phyloP scores from a whole-genome alignment of 2,113 vertebrate genomes.

The Corapipo altera region DNA sequence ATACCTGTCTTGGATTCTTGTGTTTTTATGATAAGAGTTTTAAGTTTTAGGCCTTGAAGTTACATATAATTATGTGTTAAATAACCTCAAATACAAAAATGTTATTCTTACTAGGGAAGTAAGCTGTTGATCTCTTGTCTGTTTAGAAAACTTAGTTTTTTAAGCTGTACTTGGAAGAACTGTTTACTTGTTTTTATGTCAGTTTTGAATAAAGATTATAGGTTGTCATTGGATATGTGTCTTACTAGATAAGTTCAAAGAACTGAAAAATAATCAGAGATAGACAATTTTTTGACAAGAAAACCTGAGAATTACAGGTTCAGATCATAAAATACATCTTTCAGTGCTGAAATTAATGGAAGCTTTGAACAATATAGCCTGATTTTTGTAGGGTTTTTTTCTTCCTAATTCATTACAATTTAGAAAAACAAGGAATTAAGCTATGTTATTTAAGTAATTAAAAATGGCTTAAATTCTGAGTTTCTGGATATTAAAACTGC shows the following conservation, averaged over 20 bases:
- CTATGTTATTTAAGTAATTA: neutral
- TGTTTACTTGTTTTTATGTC: neutral
- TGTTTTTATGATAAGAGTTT: neutral
- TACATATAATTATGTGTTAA: neutral
- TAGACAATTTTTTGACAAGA: neutral
- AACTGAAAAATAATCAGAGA: neutral
- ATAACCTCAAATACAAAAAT: neutral
- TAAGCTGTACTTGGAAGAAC: neutral
- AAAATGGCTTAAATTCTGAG: neutral
- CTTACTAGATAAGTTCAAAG: neutral
- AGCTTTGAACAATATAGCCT: neutral
- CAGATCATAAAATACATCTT: neutral
- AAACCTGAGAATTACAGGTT: neutral
- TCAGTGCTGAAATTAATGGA: neutral
- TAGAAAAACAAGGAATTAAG: neutral
- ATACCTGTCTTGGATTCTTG: neutral
- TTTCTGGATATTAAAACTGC: neutral
- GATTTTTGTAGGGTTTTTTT: neutral
- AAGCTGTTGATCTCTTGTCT: neutral
- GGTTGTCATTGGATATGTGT: neutral
- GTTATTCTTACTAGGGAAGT: neutral
- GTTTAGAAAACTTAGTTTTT: neutral
- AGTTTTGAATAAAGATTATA: neutral
- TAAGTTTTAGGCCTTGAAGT: neutral
- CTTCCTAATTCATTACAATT: neutral